A percentile compares a stretch with the other conserved stretches of the same genome.
These are phyloP conservation scores for Laticauda laticaudata DNA, from an alignment of 2,113 vertebrate genomes.

Conservation along the genomic window DNA sequence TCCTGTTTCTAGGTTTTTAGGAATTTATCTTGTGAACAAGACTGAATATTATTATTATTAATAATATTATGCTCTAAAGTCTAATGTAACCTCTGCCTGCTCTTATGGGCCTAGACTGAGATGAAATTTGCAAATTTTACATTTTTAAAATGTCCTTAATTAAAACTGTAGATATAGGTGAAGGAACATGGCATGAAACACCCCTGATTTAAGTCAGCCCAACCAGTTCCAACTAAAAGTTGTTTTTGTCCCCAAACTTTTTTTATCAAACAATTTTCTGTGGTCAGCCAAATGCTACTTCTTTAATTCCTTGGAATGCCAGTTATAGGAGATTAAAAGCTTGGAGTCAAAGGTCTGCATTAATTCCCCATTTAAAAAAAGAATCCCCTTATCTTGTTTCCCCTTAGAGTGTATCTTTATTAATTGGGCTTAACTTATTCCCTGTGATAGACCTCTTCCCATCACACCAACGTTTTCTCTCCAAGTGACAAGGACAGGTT, in stretches of 20 bases:
- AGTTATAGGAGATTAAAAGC: neutral
- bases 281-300: neutral
- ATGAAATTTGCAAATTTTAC: neutral
- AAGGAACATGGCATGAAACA: neutral
- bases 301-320: neutral
- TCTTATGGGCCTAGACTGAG: neutral
- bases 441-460: neutral
- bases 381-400: neutral
- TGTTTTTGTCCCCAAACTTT: neutral
- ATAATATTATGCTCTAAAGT: neutral
- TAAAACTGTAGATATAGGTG: neutral
- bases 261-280: neutral
- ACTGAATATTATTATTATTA: neutral
- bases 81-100: neutral
- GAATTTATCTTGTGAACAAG: neutral
- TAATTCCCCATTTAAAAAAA: neutral
- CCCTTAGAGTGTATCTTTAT: neutral
- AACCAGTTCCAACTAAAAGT: neutral
- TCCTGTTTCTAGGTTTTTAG: neutral
- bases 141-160: neutral
- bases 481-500: neutral
- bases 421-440: neutral
- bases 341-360: neutral
- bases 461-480: neutral
- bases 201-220: neutral